phyloP scores from a whole-genome alignment of 2,113 vertebrate species.

The Equus przewalskii region DNA sequence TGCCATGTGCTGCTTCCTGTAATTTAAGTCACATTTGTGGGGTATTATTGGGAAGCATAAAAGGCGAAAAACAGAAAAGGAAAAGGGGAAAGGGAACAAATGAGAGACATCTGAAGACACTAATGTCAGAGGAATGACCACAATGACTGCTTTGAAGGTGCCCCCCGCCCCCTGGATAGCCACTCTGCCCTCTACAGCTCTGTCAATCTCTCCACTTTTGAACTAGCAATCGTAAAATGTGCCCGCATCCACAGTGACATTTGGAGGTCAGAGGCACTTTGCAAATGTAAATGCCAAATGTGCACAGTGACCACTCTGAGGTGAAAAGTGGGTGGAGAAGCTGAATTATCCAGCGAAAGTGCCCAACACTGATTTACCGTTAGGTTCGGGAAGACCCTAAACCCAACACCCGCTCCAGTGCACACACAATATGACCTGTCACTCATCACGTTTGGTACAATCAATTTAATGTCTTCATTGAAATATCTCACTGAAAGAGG shows the following conservation, averaged over 20 bases:
- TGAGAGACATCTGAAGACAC: neutral
- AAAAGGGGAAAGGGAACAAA: neutral
- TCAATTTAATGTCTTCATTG: conserved; percentile 72
- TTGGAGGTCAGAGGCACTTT: conserved; percentile 59
- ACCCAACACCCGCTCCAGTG: conserved; percentile 13
- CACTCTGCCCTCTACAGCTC: neutral
- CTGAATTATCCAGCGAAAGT: neutral
- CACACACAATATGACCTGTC: conserved; percentile 47
- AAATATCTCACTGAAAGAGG: conserved; percentile 67
- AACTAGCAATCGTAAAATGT: conserved; percentile 34
- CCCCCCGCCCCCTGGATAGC: neutral
- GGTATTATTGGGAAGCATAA: neutral
- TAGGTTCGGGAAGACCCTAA: conserved; percentile 37
- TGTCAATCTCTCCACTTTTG: neutral
- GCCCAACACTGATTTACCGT: neutral
- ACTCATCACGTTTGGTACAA: neutral
- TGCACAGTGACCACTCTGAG: neutral
- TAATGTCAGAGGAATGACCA: neutral
- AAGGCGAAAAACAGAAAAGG: neutral
- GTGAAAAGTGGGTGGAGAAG: conserved; percentile 33
- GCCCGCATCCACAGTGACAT: neutral
- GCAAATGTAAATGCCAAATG: conserved; percentile 67
- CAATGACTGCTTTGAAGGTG: neutral
- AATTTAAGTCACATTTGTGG: conserved; percentile 37
- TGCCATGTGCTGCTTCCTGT: neutral